Base-by-base conservation (phyloP, 1,140 invertebrate species). In the Ectropis grisescens region DNA sequence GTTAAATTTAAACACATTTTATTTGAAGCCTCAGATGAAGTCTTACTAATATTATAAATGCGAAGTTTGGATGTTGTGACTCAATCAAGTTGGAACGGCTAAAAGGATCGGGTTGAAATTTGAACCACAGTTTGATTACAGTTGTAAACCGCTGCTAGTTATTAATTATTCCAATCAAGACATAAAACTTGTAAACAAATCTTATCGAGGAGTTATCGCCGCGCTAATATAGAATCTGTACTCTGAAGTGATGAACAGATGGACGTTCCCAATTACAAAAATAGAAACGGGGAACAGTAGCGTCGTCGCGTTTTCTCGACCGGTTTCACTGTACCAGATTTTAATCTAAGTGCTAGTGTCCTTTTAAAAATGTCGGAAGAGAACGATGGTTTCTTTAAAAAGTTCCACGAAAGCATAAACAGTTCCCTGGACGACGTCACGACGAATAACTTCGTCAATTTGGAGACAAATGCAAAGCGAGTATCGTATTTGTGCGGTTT, bases 391-490 rank as follows among this genome's bases (percentile, higher is more conserved):
- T 81, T 81, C 49, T 76, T 81, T 34, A 74, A 61, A 47, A 67
- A 62, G 26, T 70, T 81, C 44, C 71, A 79, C 39, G 69, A 79
- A 45, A 58, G 50, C 11, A 58, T 81, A 34, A 70, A 58, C 39
- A 49, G 39, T n/a, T 37, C 36, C 23, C 44, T 81, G 33, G 76
- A 81, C 43, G 71, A 81, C 29, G 66, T 79, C 11, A 53, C 53
- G 29, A 59, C 44, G 37, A 81, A 78, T 41, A 81, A 81, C 50
- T 81, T 81, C 45, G 64, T 70, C 6, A 81, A 81, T 72, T 64
- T 81, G 48, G 76, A 81, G 56, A 50, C 56, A 2, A 70, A 76
- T 49, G 42, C 58, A 23, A 72, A 72, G 40, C 59, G 74, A 7
- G 67, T 64, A 16, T 60, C 65, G 1, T 79, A 76, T 46, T 50